Conservation (phyloP, 2,888 invertebrate species). For the Eudemis profundana region DNA sequence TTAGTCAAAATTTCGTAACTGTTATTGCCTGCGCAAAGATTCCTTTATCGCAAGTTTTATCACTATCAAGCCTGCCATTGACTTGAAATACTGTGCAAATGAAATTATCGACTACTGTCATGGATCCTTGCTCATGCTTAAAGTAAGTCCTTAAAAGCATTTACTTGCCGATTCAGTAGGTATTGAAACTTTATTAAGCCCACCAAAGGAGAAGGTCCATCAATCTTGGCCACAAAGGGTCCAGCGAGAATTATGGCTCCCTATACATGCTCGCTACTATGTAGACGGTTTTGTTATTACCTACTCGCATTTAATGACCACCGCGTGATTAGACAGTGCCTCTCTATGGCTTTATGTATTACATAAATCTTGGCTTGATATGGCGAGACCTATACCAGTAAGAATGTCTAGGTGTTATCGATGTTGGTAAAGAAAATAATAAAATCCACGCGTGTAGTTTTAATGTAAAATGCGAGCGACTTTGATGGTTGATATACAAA, state of each 20-base stretch:
- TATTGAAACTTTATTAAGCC: slow-evolving; percentile 78
- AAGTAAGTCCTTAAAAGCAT: slow-evolving; percentile 52
- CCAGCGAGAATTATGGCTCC: slow-evolving; percentile 80
- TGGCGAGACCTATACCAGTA: slow-evolving; percentile 42
- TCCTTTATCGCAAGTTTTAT: no score
- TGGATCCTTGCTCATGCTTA: slow-evolving; percentile 1
- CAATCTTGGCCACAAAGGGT: slow-evolving; percentile 80
- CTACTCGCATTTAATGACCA: slow-evolving; percentile 80
- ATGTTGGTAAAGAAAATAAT: slow-evolving; percentile 20
- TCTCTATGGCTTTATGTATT: slow-evolving; percentile 74
- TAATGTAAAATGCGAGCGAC: no score
- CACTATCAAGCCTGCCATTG: no score
- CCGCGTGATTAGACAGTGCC: slow-evolving; percentile 77
- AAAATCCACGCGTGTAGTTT: no score
- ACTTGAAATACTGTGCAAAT: neutral
- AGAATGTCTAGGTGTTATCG: slow-evolving; percentile 35
- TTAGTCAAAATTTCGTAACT: no score
- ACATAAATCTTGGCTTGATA: slow-evolving; percentile 70
- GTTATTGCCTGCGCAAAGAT: no score
- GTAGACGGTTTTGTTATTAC: slow-evolving; percentile 76
- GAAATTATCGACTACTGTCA: neutral
- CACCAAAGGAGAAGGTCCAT: slow-evolving; percentile 80
- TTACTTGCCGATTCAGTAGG: slow-evolving; percentile 26
- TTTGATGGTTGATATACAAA: no score
- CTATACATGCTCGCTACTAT: slow-evolving; percentile 79